phyloP scores from a whole-genome alignment of 2,797 vertebrate species.

The Peromyscus aztecus region DNA sequence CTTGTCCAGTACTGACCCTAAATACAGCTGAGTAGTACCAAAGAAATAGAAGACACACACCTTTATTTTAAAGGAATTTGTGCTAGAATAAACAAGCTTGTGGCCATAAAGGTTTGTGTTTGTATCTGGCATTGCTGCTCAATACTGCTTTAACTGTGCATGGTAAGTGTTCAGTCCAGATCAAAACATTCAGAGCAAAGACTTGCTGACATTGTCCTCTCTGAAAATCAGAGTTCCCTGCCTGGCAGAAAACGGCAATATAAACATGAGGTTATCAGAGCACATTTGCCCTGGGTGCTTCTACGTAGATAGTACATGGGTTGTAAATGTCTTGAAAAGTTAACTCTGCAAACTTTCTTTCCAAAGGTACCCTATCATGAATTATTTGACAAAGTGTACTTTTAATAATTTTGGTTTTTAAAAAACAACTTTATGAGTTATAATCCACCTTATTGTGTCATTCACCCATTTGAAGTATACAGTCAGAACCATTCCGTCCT shows the following conservation, averaged over 20 bases:
- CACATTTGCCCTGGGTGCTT: constrained; percentile 4
- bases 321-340: constrained; percentile 8
- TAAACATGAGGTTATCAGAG: background rate
- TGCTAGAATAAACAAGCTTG: background rate
- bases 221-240: background rate
- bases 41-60: constrained; percentile 7
- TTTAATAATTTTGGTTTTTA: constrained; percentile 23
- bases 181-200: background rate
- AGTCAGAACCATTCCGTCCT: background rate
- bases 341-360: background rate
- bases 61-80: constrained; percentile 51
- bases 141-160: background rate
- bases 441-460: background rate
- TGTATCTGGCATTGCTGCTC: background rate
- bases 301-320: background rate
- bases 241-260: background rate
- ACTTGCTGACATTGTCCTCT: background rate
- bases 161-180: background rate
- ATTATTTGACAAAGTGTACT: constrained; percentile 53
- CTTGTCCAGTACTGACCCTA: constrained; percentile 11
- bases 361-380: constrained; percentile 22
- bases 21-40: constrained; percentile 9
- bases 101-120: background rate
- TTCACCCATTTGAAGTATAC: background rate
- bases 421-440: background rate